Percentiles rank a stretch among this genome's conserved stretches.
Conservation (phyloP, 2,888 invertebrate species). For the Melikaiella ostensackeni region DNA sequence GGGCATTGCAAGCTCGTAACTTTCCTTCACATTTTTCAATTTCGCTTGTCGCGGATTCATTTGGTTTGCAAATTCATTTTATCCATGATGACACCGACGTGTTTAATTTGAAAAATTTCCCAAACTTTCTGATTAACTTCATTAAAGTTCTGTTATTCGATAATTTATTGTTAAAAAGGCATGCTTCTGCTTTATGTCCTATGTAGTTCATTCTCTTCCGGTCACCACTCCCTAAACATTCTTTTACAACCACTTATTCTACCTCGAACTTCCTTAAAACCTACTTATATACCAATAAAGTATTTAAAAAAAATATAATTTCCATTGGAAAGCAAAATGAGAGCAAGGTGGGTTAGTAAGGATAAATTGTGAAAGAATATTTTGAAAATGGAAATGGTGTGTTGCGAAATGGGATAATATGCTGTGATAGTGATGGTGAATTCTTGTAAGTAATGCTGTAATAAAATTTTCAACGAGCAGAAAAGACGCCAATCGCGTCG, state of each 20-base stretch:
- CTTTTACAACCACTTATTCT: too few species aligned
- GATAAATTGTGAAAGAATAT: not conserved
- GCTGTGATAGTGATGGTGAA: not conserved
- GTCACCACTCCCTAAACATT: too few species aligned
- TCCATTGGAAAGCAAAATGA: not conserved
- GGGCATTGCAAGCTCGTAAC: constrained; percentile 33
- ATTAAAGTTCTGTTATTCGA: not conserved
- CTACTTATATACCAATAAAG: too few species aligned
- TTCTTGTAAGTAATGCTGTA: constrained; percentile 26
- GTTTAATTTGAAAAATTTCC: constrained; percentile 21
- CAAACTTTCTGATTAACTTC: constrained; percentile 24
- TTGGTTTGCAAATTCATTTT: constrained; percentile 37
- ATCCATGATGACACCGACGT: constrained; percentile 2
- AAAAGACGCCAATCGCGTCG: constrained; percentile 34
- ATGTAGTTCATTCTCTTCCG: too few species aligned
- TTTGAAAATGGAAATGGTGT: not conserved
- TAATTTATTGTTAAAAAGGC: not conserved
- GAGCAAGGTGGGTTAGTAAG: not conserved
- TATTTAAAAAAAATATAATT: too few species aligned
- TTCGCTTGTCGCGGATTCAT: constrained; percentile 22
- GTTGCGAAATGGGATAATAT: not conserved
- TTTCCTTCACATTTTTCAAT: constrained; percentile 21
- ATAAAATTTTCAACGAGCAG: constrained; percentile 30
- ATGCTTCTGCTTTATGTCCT: not conserved
- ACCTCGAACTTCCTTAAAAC: too few species aligned